These are phyloP conservation scores for Graphium colonna DNA, from an alignment of 2,888 invertebrate species.

Conservation along the genomic window DNA sequence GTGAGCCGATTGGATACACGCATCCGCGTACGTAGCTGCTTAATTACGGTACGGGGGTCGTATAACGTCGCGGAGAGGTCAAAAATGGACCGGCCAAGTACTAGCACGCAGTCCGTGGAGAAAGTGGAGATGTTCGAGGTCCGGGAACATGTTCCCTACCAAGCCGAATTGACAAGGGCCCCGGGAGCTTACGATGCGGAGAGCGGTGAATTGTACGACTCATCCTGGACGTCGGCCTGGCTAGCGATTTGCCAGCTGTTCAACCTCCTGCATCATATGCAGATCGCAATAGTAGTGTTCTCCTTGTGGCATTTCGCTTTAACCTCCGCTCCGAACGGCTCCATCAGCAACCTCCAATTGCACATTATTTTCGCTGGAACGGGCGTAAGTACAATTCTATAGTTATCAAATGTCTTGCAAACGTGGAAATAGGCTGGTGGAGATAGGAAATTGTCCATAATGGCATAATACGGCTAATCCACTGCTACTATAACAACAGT, in stretches of 20 bases:
- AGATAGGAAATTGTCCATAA: conserved; percentile 2
- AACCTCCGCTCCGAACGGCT: conserved; percentile 57
- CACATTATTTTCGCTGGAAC: conserved; percentile 73
- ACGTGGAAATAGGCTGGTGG: background rate
- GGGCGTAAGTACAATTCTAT: conserved; percentile 56
- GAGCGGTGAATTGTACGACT: conserved; percentile 51
- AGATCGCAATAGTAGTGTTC: conserved; percentile 68
- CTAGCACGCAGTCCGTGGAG: conserved; percentile 64
- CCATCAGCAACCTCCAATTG: conserved; percentile 64
- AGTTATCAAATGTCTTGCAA: too few species aligned
- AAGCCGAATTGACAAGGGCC: conserved; percentile 64
- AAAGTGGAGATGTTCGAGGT: conserved; percentile 69
- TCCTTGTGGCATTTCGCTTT: conserved; percentile 68
- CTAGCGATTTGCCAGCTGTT: conserved; percentile 54
- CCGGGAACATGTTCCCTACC: conserved; percentile 70
- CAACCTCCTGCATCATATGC: conserved; percentile 70
- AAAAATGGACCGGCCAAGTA: conserved; percentile 68
- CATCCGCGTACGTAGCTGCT: conserved; percentile 36
- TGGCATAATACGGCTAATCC: too few species aligned
- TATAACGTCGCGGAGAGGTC: conserved; percentile 37
- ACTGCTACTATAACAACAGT: too few species aligned
- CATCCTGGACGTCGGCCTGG: conserved; percentile 68
- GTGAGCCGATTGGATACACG: conserved; percentile 38
- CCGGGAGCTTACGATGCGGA: conserved; percentile 66
- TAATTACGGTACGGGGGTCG: conserved; percentile 44